Evolutionary conservation across 1,140 invertebrate genomes (phyloP), one percentile per base, ranked within the genome.

Genomic region (Drosophila ohnishii): DNA sequence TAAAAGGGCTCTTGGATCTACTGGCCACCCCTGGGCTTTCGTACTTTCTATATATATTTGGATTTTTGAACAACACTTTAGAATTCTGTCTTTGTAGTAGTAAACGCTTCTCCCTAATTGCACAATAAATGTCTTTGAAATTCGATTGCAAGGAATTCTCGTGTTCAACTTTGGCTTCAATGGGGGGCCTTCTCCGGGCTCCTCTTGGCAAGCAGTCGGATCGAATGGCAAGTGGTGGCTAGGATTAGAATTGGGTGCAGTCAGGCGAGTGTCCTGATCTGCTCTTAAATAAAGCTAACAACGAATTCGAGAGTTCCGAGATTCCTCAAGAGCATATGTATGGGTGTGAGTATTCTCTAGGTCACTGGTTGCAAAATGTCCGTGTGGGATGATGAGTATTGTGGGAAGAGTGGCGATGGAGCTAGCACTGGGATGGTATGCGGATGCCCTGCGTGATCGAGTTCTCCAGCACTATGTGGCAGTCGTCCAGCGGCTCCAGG

Each of bases 401-500:
- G 30, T n/a, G 39, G 25, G 32, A n/a, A 35, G 11, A 22, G 13
- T 8, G 37, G 6, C 4, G 35, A 45, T 11, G 13, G 19, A 45
- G 9, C 65, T 91, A 92, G 80, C 90, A 91, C 63, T 92, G 91
- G 40, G 93, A 94, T 64, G 95, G 94, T 85, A 99, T 97, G 82
- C 98, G 95, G 87, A 99, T 97, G 80, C 98, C 98, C 92, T 98
- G 96, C 19, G 98, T 98, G 30, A 99, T 94, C 51, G 98, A 98
- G 79, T 98, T 96, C 92, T 99, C 98, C 19, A 99, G 93, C 48
- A 96, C 95, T 77, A 99, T 97, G 83, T 98, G 95, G 88, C 98
- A 98, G 79, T 99, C 97, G 84, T 97, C 96, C 9, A 99, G 93
- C 5, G 97, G 97, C 71, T 97, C 95, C 30, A 99, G 93, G 82